Base-by-base conservation (phyloP, 2,797 vertebrate genomes). In the Balearica regulorum region DNA sequence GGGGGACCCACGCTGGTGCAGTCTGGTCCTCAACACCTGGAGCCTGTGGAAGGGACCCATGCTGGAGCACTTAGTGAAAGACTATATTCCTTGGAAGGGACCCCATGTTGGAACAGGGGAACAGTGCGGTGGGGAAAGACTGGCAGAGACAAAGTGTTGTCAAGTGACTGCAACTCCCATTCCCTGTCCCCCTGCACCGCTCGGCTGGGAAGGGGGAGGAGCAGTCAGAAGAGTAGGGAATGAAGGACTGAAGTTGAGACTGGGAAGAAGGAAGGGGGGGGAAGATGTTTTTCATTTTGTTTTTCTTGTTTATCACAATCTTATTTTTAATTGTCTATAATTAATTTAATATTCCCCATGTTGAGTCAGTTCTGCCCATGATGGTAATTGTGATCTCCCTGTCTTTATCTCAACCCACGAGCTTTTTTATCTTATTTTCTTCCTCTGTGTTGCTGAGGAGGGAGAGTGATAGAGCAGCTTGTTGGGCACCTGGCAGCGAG, bases 121-220 rank as follows among this genome's bases (percentile, higher is more conserved):
- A 35, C 10, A 39, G 35, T 17, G 13, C 15, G 31, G 33, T 53
- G 25, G 55, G 35, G 35, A n/a, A 31, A 51, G 16, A n/a, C 9
- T 4, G 5, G 2, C 13, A 35, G 46, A 71, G 51, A 25, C 12
- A 29, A 61, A 43, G 35, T 37, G 8, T 51, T 81, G 21, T 21
- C 35, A 78, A 6, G 22, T 82, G 29, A 35, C 33, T 77, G n/a
- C n/a, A 71, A 8, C 10, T 87, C 39, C 22, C 3, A 8, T 54
- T 77, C 46, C 16, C 10, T 16, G 16, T 41, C 16, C 19, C 4
- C 5, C 25, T 53, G 39, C 11, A 25, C 31, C 20, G 31, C 8
- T 44, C 1, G 1, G 12, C 4, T 3, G 28, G 57, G 10, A 6
- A 1, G 5, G 5, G 4, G 9, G 7, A 46, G 16, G 16, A 54